Conservation (phyloP, 2,113 vertebrate genomes). For the Colaptes auratus region DNA sequence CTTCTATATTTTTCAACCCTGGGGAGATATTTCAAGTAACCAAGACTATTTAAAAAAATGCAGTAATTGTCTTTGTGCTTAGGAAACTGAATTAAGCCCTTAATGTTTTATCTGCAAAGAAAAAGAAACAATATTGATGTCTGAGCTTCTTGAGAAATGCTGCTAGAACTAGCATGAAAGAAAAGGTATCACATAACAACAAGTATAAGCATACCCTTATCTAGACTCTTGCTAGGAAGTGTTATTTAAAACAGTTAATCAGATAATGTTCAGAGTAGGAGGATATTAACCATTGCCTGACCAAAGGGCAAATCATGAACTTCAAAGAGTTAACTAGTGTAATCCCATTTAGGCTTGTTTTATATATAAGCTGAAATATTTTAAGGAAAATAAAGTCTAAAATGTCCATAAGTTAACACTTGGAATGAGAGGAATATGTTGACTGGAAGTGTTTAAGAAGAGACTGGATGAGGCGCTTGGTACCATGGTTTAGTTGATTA, state of each 20-base stretch:
- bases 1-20: neutral
- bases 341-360: neutral
- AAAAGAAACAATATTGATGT: neutral
- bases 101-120: neutral
- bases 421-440: neutral
- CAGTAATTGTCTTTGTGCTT: neutral
- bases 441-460: neutral
- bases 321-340: neutral
- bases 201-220: fast-evolving
- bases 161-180: neutral
- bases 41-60: neutral
- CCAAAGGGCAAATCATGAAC: neutral
- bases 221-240: neutral
- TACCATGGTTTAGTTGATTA: no score
- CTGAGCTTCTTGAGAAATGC: neutral
- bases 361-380: neutral
- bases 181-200: neutral
- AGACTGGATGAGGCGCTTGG: no score
- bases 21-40: neutral
- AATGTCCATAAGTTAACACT: neutral
- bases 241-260: neutral
- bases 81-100: neutral
- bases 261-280: neutral
- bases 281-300: neutral
- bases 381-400: neutral